Conservation (phyloP, 1,140 invertebrate species). For the Drosophila chauvacae region DNA sequence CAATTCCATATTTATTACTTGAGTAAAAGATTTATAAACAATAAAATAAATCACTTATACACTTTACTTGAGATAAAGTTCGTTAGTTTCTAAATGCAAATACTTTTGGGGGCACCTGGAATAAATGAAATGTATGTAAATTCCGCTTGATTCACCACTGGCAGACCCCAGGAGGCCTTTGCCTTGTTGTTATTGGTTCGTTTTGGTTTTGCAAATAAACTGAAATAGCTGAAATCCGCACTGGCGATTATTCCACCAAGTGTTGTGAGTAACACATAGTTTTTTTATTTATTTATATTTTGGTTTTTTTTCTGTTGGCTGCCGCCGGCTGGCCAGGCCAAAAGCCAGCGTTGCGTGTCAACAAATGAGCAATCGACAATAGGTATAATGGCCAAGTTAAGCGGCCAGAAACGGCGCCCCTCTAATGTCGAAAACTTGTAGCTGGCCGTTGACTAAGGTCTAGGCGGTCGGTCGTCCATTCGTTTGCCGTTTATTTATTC, state of each 20-base stretch:
- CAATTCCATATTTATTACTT: neutral
- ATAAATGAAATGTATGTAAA: constrained; percentile 19
- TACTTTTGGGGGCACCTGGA: constrained; percentile 10
- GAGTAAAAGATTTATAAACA: neutral
- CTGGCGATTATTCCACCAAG: neutral
- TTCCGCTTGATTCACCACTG: constrained; percentile 30
- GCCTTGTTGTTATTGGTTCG: constrained; percentile 29
- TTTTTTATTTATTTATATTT: constrained; percentile 19
- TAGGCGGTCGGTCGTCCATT: constrained; percentile 13
- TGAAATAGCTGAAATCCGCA: constrained; percentile 42
- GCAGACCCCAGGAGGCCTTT: constrained; percentile 12
- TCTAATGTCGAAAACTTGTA: constrained; percentile 34
- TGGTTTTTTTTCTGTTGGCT: constrained; percentile 23
- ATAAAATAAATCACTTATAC: neutral
- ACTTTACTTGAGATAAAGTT: too few relatives aligned
- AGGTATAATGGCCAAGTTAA: constrained; percentile 67
- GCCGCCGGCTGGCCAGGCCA: constrained; percentile 36
- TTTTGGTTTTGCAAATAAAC: constrained; percentile 32
- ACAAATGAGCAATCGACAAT: constrained; percentile 74
- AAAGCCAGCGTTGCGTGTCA: constrained; percentile 68
- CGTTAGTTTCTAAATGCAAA: neutral
- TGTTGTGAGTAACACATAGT: constrained; percentile 20
- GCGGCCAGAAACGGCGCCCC: constrained; percentile 44
- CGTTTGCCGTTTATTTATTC: constrained; percentile 40
- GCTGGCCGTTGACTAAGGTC: constrained; percentile 45